Evolutionary conservation across 2,797 vertebrate species (phyloP).

Genomic region (Melanotaenia boesemani): DNA sequence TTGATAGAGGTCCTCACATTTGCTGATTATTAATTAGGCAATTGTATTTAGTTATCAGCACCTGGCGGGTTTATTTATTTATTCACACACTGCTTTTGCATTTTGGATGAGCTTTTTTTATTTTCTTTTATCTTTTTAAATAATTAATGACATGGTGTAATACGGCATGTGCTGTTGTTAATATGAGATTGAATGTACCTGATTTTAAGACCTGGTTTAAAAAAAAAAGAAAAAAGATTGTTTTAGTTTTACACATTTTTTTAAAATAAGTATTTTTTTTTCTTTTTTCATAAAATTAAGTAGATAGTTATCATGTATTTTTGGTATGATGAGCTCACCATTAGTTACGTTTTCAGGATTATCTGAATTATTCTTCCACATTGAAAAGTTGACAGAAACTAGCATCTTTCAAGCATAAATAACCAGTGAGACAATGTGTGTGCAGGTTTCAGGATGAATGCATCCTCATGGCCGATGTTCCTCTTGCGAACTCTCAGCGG

Average conservation of each 20-base stretch:
- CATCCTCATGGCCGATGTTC: conserved; percentile 98
- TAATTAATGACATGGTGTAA: background rate
- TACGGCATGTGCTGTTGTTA: background rate
- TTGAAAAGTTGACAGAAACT: background rate
- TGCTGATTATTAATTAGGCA: too few species aligned
- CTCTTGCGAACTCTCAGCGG: conserved; percentile 92
- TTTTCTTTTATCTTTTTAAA: background rate
- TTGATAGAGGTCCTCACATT: too few species aligned
- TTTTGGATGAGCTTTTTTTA: too few species aligned
- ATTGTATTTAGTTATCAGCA: too few species aligned
- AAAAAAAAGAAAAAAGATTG: too few species aligned
- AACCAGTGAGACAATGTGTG: background rate
- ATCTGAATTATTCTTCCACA: background rate
- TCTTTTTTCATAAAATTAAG: background rate
- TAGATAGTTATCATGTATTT: background rate
- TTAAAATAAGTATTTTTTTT: background rate
- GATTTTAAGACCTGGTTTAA: too few species aligned
- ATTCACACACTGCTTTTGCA: too few species aligned
- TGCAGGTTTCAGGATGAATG: conserved; percentile 95
- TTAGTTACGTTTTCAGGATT: background rate
- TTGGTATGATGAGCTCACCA: too few species aligned
- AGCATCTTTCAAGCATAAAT: background rate
- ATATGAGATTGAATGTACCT: too few species aligned
- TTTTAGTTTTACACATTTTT: background rate
- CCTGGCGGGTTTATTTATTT: too few species aligned